Evolutionary conservation across 2,888 invertebrate genomes (phyloP).

Genomic region (Drosophila affinis): DNA sequence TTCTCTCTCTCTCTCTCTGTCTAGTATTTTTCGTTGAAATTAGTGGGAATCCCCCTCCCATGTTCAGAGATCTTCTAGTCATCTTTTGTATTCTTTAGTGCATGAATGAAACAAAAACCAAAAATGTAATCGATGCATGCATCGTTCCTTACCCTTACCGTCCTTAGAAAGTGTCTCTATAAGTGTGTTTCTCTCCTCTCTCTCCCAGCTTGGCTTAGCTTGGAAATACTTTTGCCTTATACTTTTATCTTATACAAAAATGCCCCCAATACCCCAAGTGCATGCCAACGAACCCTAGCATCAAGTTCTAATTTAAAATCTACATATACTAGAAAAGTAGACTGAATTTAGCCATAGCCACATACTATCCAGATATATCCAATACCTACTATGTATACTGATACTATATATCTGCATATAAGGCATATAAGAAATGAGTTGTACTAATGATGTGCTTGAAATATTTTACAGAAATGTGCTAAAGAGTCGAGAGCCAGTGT

Average conservation of each 20-base stretch:
- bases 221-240: slow-evolving; percentile 12
- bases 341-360: background rate
- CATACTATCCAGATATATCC: background rate
- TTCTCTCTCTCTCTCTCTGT: slow-evolving; percentile 9
- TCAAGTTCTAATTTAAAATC: background rate
- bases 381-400: background rate
- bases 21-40: slow-evolving; percentile 25
- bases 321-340: background rate
- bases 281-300: background rate
- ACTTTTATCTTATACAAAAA: background rate
- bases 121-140: slow-evolving; percentile 25
- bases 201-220: slow-evolving; percentile 7
- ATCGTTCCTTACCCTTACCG: slow-evolving; percentile 4
- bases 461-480: slow-evolving; percentile 86
- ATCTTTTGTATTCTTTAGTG: slow-evolving; percentile 24
- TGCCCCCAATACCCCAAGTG: background rate
- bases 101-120: slow-evolving; percentile 22
- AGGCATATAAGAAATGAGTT: background rate
- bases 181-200: slow-evolving; percentile 15
- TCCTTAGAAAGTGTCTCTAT: background rate
- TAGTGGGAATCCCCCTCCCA: slow-evolving; percentile 8
- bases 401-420: slow-evolving; percentile 5
- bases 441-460: background rate
- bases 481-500: slow-evolving; percentile 90
- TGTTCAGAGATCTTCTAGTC: slow-evolving; percentile 3